These are phyloP conservation scores for Colius striatus DNA, from an alignment of 2,113 vertebrate genomes.

Conservation along the genomic window DNA sequence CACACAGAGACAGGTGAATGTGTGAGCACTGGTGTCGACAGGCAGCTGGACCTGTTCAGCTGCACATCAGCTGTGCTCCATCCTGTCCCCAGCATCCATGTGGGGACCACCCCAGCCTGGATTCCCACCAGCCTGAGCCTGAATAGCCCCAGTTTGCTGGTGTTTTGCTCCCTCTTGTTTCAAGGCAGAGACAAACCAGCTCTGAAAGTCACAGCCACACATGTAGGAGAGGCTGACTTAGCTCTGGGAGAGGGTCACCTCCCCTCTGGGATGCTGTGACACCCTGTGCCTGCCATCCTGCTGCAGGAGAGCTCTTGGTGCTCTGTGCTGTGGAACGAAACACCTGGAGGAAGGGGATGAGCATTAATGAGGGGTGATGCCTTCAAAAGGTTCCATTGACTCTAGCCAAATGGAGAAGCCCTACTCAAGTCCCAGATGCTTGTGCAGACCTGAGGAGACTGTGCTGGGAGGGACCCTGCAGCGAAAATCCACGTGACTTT, in stretches of 20 bases:
- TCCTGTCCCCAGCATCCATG: not conserved
- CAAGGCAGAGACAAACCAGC: not conserved
- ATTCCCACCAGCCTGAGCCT: not conserved
- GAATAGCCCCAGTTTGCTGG: fast-evolving
- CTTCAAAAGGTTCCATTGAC: not conserved
- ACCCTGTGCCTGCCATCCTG: fast-evolving
- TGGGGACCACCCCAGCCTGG: not conserved
- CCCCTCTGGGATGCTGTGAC: not conserved
- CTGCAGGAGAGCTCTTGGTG: not conserved
- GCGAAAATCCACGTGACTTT: not conserved
- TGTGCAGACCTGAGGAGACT: not conserved
- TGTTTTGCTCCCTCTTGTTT: not conserved
- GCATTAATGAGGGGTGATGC: not conserved
- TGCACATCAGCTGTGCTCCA: not conserved
- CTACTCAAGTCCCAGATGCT: not conserved
- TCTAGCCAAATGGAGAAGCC: not conserved
- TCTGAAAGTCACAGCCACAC: fast-evolving
- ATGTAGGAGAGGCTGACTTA: not conserved
- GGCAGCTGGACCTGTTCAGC: not conserved
- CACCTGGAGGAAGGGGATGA: not conserved
- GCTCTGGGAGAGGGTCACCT: not conserved
- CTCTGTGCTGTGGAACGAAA: not conserved
- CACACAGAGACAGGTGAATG: not conserved
- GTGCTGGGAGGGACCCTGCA: not conserved
- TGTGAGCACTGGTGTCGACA: not conserved